Evolutionary conservation across 2,113 vertebrate genomes (phyloP).

Genomic region (Charina bottae): DNA sequence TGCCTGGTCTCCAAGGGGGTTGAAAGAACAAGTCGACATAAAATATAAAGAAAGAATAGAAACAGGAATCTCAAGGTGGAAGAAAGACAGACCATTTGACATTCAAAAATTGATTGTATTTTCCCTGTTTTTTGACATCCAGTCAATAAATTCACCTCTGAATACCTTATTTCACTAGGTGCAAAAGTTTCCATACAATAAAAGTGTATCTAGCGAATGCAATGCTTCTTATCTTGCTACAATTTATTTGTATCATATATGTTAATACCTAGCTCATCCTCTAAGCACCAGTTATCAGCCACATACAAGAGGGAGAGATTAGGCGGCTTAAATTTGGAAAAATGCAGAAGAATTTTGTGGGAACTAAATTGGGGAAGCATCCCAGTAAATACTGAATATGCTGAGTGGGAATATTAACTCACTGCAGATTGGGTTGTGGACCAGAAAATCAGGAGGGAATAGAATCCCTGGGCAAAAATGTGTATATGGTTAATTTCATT

Average conservation of each 20-base stretch:
- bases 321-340: not conserved
- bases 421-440: not conserved
- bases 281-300: not conserved
- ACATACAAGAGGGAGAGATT: not conserved
- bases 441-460: not conserved
- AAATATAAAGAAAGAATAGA: constrained; percentile 74
- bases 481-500: not conserved
- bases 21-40: constrained; percentile 75
- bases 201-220: constrained; percentile 1
- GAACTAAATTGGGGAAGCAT: not conserved
- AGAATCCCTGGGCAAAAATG: not conserved
- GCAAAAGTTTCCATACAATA: constrained; percentile 46
- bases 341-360: not conserved
- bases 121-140: constrained; percentile 65
- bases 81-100: constrained; percentile 75
- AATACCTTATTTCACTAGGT: constrained; percentile 61
- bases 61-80: constrained; percentile 70
- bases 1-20: constrained; percentile 71
- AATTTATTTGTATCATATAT: not conserved
- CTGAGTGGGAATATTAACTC: not conserved
- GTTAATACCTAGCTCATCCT: not conserved
- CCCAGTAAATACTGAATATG: not conserved
- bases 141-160: constrained; percentile 65
- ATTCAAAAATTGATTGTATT: constrained; percentile 63
- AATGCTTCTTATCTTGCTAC: not conserved